Base-by-base conservation (phyloP, 1,140 invertebrate genomes). In the Papilio dardanus region DNA sequence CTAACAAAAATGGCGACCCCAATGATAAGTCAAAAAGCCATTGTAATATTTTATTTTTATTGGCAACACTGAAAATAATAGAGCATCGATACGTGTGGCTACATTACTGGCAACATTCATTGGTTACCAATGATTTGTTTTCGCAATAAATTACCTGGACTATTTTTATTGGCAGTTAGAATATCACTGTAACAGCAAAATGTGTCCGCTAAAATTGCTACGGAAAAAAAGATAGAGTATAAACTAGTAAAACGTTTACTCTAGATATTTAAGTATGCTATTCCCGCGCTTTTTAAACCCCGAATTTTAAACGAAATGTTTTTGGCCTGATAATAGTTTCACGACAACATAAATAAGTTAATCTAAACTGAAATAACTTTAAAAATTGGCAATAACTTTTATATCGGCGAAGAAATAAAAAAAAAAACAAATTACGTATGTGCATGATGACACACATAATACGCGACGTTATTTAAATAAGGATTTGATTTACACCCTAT, bases 1-100 rank as follows among this genome's bases (percentile, higher is more conserved):
- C 54, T 12, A 58, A 58, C 54, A 58, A 58, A 58, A 58, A 58
- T 28, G 54, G 54, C 54, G 21, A 58, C 54, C 54, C 54, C 54
- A 50, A 19, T 28, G 76, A 76, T 82, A 81, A 76, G 6, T 74
- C 74, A 74, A 86, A 85, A 86, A 80, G 21, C 85, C 81, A 86
- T 77, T 68, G 19, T 85, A 83, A 85, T 86, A 82, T 81, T 74
- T 77, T 54, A 37, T 79, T 85, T 85, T 85, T 86, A 86, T 84
- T 81, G 76, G 69, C 54, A 40, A 65, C 10, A 35, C 46, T 54
- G n/a, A 74, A 79, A 79, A 79, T 86, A 86, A 84, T 84, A 79
- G 79, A 58, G 35, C 66, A 79, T 79, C 77, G 35, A 75, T 79
- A 77, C 76, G 71, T 65, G 37, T 76, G 24, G 19, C 33, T 40